Evolutionary conservation across 2,113 vertebrate genomes (phyloP).

Genomic region (Archocentrus centrarchus): DNA sequence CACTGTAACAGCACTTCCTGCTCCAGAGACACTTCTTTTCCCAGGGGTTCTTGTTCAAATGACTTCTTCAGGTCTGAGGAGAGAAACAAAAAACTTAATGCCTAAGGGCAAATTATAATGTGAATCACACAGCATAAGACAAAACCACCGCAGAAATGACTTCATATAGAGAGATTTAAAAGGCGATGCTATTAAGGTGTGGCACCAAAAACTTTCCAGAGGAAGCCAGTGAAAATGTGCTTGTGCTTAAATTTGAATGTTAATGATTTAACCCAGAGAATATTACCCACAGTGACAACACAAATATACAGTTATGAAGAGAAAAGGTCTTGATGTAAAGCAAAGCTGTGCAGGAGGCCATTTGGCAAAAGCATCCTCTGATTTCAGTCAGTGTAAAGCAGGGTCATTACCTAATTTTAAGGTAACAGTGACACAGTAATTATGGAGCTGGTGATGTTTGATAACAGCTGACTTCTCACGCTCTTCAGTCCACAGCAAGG

Average conservation of each 20-base stretch:
- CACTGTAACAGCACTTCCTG: conserved; percentile 96
- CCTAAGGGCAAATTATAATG: conserved; percentile 1
- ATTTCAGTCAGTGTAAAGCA: conserved; percentile 19
- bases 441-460: conserved; percentile 18
- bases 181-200: too few relatives aligned
- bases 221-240: neutral
- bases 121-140: neutral
- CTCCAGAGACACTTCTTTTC: conserved; percentile 94
- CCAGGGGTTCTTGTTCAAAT: conserved; percentile 94
- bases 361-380: conserved; percentile 26
- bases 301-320: too few relatives aligned
- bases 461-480: conserved; percentile 29
- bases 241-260: neutral
- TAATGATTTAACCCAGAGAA: too few relatives aligned
- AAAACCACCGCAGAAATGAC: neutral
- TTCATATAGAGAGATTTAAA: neutral
- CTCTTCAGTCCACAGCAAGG: conserved; percentile 34
- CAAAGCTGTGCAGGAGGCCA: conserved; percentile 12
- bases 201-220: neutral
- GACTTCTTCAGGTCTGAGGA: conserved; percentile 90
- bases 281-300: too few relatives aligned
- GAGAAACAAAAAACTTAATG: conserved; percentile 21
- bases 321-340: too few relatives aligned
- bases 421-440: conserved; percentile 40
- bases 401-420: conserved; percentile 13